Base-by-base conservation (phyloP, 2,797 vertebrate species). In the Tangara arthus region DNA sequence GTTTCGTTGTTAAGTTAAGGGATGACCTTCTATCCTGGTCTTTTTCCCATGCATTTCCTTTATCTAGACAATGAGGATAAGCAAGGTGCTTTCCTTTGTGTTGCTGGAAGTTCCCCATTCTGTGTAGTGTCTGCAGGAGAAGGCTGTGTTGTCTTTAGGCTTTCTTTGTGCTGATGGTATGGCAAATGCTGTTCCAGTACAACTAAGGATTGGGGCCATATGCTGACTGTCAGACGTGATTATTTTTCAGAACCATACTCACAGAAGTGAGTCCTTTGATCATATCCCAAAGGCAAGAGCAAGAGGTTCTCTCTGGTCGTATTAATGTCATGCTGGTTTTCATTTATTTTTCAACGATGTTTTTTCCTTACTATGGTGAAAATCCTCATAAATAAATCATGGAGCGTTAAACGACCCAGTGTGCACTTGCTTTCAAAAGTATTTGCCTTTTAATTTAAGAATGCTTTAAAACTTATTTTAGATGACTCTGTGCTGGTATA, bases 291-390 rank as follows among this genome's bases (percentile, higher is more conserved):
- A 94, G 69, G 93, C 86, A 93, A 90, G 79, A 92, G 86, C 66
- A 94, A 96, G 93, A 94, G 85, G 88, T 93, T 96, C 86, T 96
- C 86, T 95, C 95, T 75, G 88, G 96, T 95, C 94, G 81, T 96
- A 94, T 97, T 97, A 96, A 90, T 87, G 69, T 94, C 95, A 93
- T 88, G 88, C 88, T 97, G 94, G 77, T 97, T 97, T 97, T 96
- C 73, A 94, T 94, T 97, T 97, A 91, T 94, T 95, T 97, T 91
- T 95, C 85, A 92, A 82, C 0, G 1, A 79, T 60, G 20, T 59
- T 93, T 96, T 92, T 94, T 87, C 82, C 82, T 91, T 91, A 87
- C 77, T 82, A 39, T 61, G 55, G 42, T 85, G 88, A 94, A 96
- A 95, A 90, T 84, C 57, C 73, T 95, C 89, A 94, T 95, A 95